These are phyloP conservation scores for Neopelma chrysocephalum DNA, from an alignment of 2,797 vertebrate species.

Conservation along the genomic window DNA sequence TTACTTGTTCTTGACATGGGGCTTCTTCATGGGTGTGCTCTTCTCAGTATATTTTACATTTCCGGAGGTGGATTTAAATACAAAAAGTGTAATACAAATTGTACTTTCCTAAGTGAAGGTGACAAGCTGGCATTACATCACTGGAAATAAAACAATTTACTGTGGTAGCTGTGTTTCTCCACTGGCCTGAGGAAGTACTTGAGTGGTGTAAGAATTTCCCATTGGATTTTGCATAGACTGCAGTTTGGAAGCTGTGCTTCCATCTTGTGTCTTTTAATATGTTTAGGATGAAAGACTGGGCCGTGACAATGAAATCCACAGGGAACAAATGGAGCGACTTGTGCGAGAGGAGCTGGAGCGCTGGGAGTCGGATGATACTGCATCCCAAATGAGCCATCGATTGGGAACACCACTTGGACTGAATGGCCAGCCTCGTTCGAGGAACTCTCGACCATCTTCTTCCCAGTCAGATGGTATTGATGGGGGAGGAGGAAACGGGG, in stretches of 20 bases:
- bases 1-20: neutral
- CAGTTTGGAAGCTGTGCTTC: neutral
- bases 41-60: neutral
- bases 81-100: neutral
- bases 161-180: neutral
- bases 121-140: neutral
- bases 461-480: constrained; percentile 90
- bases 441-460: constrained; percentile 85
- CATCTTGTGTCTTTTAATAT: neutral
- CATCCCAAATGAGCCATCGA: constrained; percentile 86
- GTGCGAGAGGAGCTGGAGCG: constrained; percentile 93
- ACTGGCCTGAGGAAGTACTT: neutral
- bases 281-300: constrained; percentile 89
- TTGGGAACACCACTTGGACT: constrained; percentile 78
- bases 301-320: constrained; percentile 85
- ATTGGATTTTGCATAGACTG: neutral
- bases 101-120: neutral
- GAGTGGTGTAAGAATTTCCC: neutral
- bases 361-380: constrained; percentile 91
- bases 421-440: constrained; percentile 69
- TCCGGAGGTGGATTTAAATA: neutral
- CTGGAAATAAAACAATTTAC: neutral
- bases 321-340: constrained; percentile 92
- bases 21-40: neutral
- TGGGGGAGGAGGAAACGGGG: constrained; percentile 61